Percentiles rank a stretch among this genome's conserved stretches.
Evolutionary conservation across 2,888 invertebrate genomes (phyloP).

Genomic region (Lasioglossum villosulum): DNA sequence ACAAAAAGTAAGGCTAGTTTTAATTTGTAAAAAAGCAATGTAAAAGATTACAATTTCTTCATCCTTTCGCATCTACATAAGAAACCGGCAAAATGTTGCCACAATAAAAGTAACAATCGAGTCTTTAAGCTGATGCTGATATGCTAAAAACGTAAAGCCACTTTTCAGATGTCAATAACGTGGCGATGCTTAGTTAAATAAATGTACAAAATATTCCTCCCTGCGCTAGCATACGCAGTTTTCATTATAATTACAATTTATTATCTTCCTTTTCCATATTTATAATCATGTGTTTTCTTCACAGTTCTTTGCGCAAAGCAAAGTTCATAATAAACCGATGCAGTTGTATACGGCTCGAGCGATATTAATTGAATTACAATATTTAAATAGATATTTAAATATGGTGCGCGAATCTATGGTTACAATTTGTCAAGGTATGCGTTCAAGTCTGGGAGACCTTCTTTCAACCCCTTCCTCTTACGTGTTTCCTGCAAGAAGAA

Average conservation of each 20-base stretch:
- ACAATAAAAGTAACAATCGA: slow-evolving; percentile 62
- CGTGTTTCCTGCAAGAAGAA: slow-evolving; percentile 91
- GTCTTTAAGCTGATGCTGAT: slow-evolving; percentile 57
- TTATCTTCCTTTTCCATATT: slow-evolving; percentile 70
- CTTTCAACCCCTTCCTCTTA: slow-evolving; percentile 99
- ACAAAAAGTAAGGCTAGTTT: slow-evolving; percentile 65
- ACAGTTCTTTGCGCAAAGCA: slow-evolving; percentile 75
- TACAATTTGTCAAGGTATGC: slow-evolving; percentile 99
- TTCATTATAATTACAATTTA: slow-evolving; percentile 76
- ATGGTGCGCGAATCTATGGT: slow-evolving; percentile 84
- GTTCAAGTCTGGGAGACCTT: slow-evolving; percentile 97
- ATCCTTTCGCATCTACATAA: slow-evolving; percentile 24
- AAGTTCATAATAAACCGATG: slow-evolving; percentile 76
- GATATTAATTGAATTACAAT: slow-evolving; percentile 82
- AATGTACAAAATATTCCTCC: slow-evolving; percentile 80
- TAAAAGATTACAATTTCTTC: slow-evolving; percentile 55
- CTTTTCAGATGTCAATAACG: slow-evolving; percentile 40
- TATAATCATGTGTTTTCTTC: slow-evolving; percentile 73
- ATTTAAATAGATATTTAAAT: slow-evolving; percentile 84
- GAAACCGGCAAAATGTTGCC: slow-evolving; percentile 40
- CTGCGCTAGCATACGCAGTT: slow-evolving; percentile 74
- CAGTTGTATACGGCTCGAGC: slow-evolving; percentile 73
- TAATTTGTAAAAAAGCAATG: slow-evolving; percentile 67
- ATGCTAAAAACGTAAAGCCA: slow-evolving; percentile 74
- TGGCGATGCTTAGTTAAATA: slow-evolving; percentile 77